phyloP scores from a whole-genome alignment of 30 jellyfish, hydroid and myxozoan species.

The Pseudorhiza aurosa region DNA sequence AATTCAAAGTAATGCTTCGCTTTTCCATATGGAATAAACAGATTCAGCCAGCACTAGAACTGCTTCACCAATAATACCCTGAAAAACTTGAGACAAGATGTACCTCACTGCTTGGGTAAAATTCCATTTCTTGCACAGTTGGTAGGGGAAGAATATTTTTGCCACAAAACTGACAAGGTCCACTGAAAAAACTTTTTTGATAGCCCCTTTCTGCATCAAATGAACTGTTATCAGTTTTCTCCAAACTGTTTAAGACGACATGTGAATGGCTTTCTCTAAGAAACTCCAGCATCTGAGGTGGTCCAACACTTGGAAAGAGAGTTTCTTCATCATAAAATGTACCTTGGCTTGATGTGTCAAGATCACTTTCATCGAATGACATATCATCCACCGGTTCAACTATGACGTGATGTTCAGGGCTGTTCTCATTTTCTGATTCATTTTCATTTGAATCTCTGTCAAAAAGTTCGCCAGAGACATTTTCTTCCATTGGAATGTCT shows the following conservation, averaged over 20 bases:
- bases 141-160: constrained; percentile 68
- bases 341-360: neutral
- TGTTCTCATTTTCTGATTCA: neutral
- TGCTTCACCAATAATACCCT: too few species aligned
- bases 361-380: constrained; percentile 25
- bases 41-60: too few species aligned
- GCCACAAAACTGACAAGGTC: constrained; percentile 78
- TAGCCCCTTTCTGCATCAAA: constrained; percentile 2
- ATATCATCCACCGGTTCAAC: neutral
- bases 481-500: neutral
- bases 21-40: too few species aligned
- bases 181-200: constrained; percentile 64
- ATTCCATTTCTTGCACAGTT: constrained; percentile 56
- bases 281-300: constrained; percentile 72
- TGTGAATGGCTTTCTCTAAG: constrained; percentile 25
- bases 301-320: constrained; percentile 75
- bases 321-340: neutral
- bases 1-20: too few species aligned
- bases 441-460: neutral
- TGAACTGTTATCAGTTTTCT: neutral
- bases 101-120: constrained; percentile 43
- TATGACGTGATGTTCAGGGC: neutral
- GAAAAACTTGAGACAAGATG: neutral
- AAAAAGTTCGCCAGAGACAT: neutral
- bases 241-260: neutral